A percentile compares a stretch with the other conserved stretches of the same genome.
Conservation (phyloP, 2,113 vertebrate species). For the Heterotis niloticus region DNA sequence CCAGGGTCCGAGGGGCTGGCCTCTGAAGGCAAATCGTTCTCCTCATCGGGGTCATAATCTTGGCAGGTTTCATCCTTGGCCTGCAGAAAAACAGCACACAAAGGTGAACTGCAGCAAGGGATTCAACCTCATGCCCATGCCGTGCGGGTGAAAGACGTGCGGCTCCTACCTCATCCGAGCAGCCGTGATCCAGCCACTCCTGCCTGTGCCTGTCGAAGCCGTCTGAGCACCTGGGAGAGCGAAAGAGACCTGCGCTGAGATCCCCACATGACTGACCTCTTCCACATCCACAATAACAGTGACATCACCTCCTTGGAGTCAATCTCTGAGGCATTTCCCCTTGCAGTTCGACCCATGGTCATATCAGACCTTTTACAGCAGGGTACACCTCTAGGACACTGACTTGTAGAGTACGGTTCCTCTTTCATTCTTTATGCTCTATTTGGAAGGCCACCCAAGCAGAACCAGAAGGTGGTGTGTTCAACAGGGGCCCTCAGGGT, state of each 20-base stretch:
- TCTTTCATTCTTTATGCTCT: no score
- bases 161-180: constrained; percentile 73
- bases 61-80: constrained; percentile 71
- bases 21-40: constrained; percentile 52
- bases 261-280: not conserved
- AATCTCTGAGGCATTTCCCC: no score
- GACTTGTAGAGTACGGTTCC: no score
- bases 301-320: not conserved
- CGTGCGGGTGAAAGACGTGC: not conserved
- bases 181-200: constrained; percentile 87
- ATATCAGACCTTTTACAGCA: no score
- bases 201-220: constrained; percentile 86
- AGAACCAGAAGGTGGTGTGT: no score
- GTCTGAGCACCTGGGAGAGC: constrained; percentile 79
- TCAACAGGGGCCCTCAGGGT: no score
- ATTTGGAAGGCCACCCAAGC: no score
- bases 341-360: no score
- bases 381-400: no score
- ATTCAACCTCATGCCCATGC: not conserved
- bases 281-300: not conserved
- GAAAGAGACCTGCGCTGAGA: constrained; percentile 32
- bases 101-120: not conserved
- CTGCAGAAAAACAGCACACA: constrained; percentile 38
- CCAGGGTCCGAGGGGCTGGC: constrained; percentile 49
- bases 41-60: constrained; percentile 63